Evolutionary conservation across 2,113 vertebrate genomes (phyloP), one percentile per base, ranked within the genome.

Genomic region (Serranochromis macrocephalus): DNA sequence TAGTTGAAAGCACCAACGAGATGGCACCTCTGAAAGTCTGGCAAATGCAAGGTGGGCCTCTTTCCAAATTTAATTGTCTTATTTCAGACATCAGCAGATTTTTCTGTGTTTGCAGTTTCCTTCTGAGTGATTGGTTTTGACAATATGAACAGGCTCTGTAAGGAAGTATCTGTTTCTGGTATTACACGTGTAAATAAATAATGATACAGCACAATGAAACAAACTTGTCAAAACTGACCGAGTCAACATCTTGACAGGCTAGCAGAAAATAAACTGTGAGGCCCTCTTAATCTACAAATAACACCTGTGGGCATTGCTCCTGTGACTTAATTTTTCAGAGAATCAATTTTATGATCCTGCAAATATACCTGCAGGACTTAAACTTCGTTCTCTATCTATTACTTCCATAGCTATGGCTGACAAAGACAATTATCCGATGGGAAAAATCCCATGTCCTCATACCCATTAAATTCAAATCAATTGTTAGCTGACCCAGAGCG

Each of bases 11-110:
- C 93, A 99, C 99, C 88, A 99, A 99, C 90, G 98, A 99, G 93
- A 99, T 99, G 99, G 97, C 99, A 3, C 98, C 98, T 61, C 94
- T 99, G 80, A 99, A 99, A 96, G 99, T 99, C 1, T 99, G 99
- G 99, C 98, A 99, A 79, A 96, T 99, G 90, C 99, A 99, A 97
- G 99, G 99, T 98, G 94, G 55, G 90, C 84, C 7, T 80, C 13
- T 9, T 29, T 84, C 63, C 33, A 45, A 24, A 40, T 73, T 53
- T 57, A 17, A 19, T 53, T 51, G 14, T 42, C 10, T 4, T 79
- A 16, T 40, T 81, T 85, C 26, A 51, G 31, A 53, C 12, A 19
- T 83, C 24, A 24, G 26, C 58, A 51, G 11, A 61, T 83, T 17
- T 38, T 49, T 68, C 14, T 4, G 11, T 78, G 51, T 19, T 54